Conservation (phyloP, 2,888 invertebrate species). For the Drosophila algonquin region DNA sequence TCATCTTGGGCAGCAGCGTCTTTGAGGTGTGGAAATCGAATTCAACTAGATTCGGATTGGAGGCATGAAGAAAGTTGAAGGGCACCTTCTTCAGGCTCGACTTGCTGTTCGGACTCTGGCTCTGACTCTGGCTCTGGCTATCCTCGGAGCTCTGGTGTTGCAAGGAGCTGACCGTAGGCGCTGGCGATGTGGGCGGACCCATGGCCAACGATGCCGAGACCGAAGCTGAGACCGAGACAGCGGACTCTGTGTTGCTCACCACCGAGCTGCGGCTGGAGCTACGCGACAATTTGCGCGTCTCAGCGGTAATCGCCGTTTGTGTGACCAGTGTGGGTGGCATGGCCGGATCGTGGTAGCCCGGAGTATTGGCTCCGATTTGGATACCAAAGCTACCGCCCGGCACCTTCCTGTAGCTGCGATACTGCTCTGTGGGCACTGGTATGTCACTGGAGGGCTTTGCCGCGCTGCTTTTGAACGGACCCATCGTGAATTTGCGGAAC, state of each 20-base stretch:
- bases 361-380: slow-evolving; percentile 83
- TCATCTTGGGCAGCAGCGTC: slow-evolving; percentile 83
- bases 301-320: slow-evolving; percentile 6
- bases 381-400: slow-evolving; percentile 85
- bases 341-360: slow-evolving; percentile 76
- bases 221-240: slow-evolving; percentile 22
- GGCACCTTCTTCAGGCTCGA: slow-evolving; percentile 84
- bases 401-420: slow-evolving; percentile 89
- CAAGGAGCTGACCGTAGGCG: slow-evolving; percentile 65
- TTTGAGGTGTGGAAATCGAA: slow-evolving; percentile 85
- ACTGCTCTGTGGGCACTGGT: slow-evolving; percentile 91
- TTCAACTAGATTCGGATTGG: slow-evolving; percentile 88
- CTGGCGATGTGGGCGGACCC: slow-evolving; percentile 77
- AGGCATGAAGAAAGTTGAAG: slow-evolving; percentile 88
- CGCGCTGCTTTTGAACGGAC: slow-evolving; percentile 83
- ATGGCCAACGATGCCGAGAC: slow-evolving; percentile 47
- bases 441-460: slow-evolving; percentile 85
- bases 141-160: slow-evolving; percentile 72
- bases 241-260: slow-evolving; percentile 56
- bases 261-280: slow-evolving; percentile 78
- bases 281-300: slow-evolving; percentile 61
- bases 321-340: slow-evolving; percentile 61
- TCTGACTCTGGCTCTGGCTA: slow-evolving; percentile 73
- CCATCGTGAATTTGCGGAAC: slow-evolving; percentile 88
- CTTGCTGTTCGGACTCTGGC: slow-evolving; percentile 71